Evolutionary conservation across 2,888 invertebrate species (phyloP).

Genomic region (Entomobrya proxima): DNA sequence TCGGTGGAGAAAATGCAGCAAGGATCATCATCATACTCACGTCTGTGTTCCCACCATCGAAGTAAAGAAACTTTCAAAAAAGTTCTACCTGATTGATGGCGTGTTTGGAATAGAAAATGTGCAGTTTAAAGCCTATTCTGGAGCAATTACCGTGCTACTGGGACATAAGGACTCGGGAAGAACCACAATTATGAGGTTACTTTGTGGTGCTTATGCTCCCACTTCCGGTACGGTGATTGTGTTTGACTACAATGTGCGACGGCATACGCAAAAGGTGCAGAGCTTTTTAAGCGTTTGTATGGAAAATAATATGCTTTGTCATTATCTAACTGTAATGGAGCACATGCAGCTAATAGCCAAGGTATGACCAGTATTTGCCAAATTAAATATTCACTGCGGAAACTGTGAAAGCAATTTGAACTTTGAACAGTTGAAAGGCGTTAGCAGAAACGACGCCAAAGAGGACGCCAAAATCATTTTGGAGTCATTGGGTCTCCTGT

Average conservation of each 20-base stretch:
- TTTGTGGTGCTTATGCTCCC: conserved; percentile 63
- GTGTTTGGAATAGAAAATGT: conserved; percentile 58
- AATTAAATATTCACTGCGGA: not conserved
- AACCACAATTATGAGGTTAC: conserved; percentile 57
- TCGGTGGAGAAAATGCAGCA: too few species aligned
- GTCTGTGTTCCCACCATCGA: conserved; percentile 35
- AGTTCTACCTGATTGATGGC: conserved; percentile 37
- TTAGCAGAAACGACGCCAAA: not conserved
- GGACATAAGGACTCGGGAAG: conserved; percentile 60
- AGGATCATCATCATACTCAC: not conserved
- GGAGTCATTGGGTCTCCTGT: conserved; percentile 31
- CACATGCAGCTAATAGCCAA: conserved; percentile 56
- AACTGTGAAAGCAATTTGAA: not conserved
- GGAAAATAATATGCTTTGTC: conserved; percentile 40
- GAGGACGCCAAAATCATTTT: conserved; percentile 22
- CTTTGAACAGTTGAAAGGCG: conserved; percentile 38
- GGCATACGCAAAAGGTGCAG: conserved; percentile 40
- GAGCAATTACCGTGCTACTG: conserved; percentile 49
- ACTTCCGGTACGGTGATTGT: conserved; percentile 52
- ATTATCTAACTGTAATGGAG: conserved; percentile 60
- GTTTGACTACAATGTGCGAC: conserved; percentile 41
- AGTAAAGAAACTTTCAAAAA: conserved; percentile 46
- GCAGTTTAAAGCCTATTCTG: conserved; percentile 28
- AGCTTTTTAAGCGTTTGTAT: conserved; percentile 53
- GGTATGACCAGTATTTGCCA: not conserved